Conservation (phyloP, 2,113 vertebrate species). For the Phycodurus eques region DNA sequence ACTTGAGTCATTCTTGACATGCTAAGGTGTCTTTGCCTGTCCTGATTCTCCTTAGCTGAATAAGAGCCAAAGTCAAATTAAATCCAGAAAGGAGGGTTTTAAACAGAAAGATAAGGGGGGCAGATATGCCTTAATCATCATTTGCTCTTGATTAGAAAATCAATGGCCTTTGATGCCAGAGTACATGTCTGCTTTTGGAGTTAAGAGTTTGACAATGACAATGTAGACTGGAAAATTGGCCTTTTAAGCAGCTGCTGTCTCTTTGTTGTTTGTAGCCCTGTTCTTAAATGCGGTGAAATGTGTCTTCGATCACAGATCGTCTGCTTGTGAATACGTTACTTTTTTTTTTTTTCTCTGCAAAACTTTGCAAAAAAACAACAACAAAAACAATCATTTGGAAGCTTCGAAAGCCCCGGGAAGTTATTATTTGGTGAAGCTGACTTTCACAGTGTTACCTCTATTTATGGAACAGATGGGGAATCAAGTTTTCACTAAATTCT, state of each 20-base stretch:
- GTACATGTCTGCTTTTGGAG: constrained; percentile 73
- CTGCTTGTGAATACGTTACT: constrained; percentile 73
- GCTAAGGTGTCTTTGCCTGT: constrained; percentile 67
- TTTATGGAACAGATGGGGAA: constrained; percentile 70
- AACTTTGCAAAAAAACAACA: constrained; percentile 72
- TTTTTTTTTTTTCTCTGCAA: constrained; percentile 59
- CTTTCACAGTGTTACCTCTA: constrained; percentile 63
- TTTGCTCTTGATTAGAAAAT: constrained; percentile 79
- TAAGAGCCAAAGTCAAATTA: constrained; percentile 70
- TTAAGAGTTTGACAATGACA: constrained; percentile 76
- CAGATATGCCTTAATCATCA: constrained; percentile 78
- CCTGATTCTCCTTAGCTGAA: constrained; percentile 55
- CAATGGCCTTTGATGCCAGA: constrained; percentile 78
- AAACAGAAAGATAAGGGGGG: constrained; percentile 73
- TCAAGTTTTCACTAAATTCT: constrained; percentile 73
- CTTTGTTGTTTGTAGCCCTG: constrained; percentile 67
- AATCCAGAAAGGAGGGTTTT: constrained; percentile 73
- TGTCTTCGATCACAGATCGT: constrained; percentile 70
- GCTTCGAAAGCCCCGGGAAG: constrained; percentile 63
- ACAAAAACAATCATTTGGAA: constrained; percentile 55
- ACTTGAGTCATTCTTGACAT: constrained; percentile 64
- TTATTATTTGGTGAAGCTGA: constrained; percentile 63
- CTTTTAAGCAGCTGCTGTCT: constrained; percentile 71
- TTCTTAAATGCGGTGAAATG: constrained; percentile 70
- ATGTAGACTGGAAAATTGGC: constrained; percentile 72